Evolutionary conservation across 1,140 invertebrate species (phyloP).

Genomic region (Euglossa dilemma): DNA sequence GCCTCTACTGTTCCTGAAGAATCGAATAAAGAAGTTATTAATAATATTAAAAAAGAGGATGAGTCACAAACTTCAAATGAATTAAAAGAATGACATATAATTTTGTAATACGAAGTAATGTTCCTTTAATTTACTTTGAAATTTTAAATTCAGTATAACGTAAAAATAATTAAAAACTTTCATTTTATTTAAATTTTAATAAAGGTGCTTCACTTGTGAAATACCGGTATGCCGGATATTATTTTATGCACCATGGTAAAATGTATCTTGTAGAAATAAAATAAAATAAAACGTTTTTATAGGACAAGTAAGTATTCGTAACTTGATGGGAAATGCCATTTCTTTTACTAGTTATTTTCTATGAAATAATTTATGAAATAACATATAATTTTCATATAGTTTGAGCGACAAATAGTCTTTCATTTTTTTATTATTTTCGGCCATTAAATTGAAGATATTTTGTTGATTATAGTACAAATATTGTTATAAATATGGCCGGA

Average conservation of each 20-base stretch:
- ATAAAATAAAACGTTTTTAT: constrained; percentile 55
- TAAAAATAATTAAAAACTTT: constrained; percentile 46
- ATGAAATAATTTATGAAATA: constrained; percentile 76
- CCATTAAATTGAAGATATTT: constrained; percentile 36
- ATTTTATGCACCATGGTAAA: neutral
- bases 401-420: constrained; percentile 72
- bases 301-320: constrained; percentile 37
- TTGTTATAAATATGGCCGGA: constrained; percentile 71
- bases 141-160: neutral
- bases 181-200: constrained; percentile 39
- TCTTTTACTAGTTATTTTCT: constrained; percentile 68
- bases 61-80: constrained; percentile 22
- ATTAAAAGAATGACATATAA: constrained; percentile 33
- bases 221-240: neutral
- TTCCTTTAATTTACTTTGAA: constrained; percentile 38
- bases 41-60: neutral
- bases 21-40: constrained; percentile 14
- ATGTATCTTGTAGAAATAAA: constrained; percentile 27
- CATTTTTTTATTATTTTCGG: constrained; percentile 35
- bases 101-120: constrained; percentile 38
- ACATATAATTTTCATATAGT: constrained; percentile 68
- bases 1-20: constrained; percentile 21
- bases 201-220: neutral
- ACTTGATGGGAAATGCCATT: constrained; percentile 53
- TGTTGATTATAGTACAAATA: constrained; percentile 61